Conservation (phyloP, 2,888 invertebrate genomes). For the Ectropis crepuscularia region DNA sequence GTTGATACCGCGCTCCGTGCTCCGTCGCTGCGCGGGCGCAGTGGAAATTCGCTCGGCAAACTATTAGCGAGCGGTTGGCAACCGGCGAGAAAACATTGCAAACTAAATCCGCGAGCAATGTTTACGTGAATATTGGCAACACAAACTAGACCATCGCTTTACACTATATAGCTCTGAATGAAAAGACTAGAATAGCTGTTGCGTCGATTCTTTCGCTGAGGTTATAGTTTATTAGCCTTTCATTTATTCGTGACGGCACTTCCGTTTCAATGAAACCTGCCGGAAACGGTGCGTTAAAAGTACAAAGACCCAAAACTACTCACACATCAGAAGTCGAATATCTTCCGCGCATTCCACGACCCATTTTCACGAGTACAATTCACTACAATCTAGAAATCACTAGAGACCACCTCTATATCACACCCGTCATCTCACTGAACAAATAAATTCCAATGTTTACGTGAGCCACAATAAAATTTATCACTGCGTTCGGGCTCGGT, state of each 20-base stretch:
- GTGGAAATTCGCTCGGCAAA: slow-evolving; percentile 24
- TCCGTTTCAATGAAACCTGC: slow-evolving; percentile 21
- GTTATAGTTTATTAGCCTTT: slow-evolving; percentile 23
- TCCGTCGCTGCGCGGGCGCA: slow-evolving; percentile 1
- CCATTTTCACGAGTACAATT: slow-evolving; percentile 65
- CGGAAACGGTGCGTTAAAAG: slow-evolving; percentile 17
- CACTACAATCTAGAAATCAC: slow-evolving; percentile 53
- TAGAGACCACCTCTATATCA: slow-evolving; percentile 52
- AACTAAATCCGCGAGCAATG: slow-evolving; percentile 15
- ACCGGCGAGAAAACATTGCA: slow-evolving; percentile 26
- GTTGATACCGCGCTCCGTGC: slow-evolving; percentile 25
- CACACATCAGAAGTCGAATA: slow-evolving; percentile 79
- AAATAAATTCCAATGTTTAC: slow-evolving; percentile 66
- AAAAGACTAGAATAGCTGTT: slow-evolving; percentile 20
- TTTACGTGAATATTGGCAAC: slow-evolving; percentile 25
- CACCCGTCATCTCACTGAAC: slow-evolving; percentile 63
- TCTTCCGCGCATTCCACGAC: slow-evolving; percentile 79
- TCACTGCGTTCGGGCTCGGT: slow-evolving; percentile 59
- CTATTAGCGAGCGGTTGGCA: slow-evolving; percentile 37
- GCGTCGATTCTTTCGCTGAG: slow-evolving; percentile 4
- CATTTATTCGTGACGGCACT: slow-evolving; percentile 12
- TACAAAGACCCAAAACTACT: slow-evolving; percentile 49
- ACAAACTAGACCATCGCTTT: slow-evolving; percentile 14
- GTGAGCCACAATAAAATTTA: slow-evolving; percentile 65
- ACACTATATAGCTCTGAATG: slow-evolving; percentile 17